These are phyloP conservation scores for Enteromius unitaeniatus DNA, from an alignment of 2,797 vertebrate genomes.

Conservation along the genomic window DNA sequence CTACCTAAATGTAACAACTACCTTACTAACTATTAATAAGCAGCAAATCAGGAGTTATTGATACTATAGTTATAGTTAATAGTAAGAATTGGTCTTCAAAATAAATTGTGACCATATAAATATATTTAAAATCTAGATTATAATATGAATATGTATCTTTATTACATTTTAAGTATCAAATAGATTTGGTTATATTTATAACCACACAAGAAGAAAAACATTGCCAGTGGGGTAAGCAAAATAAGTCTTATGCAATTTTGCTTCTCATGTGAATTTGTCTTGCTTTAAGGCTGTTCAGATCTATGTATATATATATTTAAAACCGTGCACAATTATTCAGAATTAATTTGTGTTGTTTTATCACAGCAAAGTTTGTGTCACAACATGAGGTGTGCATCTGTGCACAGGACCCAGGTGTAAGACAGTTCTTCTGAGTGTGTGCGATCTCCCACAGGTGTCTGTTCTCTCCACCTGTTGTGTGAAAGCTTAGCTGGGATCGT, in stretches of 20 bases:
- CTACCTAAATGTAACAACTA: not conserved
- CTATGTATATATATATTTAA: not conserved
- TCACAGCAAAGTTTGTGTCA: slow-evolving; percentile 13
- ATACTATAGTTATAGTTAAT: not conserved
- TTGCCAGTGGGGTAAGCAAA: slow-evolving; percentile 35
- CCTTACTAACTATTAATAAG: not conserved
- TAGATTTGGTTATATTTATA: not conserved
- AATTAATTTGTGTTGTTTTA: not conserved
- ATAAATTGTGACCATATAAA: not conserved
- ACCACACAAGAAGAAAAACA: slow-evolving; percentile 7
- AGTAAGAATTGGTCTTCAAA: not conserved
- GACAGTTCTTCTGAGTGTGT: slow-evolving; percentile 17
- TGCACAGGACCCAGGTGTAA: slow-evolving; percentile 41
- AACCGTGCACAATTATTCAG: not conserved
- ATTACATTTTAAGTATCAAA: not conserved
- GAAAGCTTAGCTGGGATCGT: slow-evolving; percentile 37
- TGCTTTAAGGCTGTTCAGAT: slow-evolving; percentile 16
- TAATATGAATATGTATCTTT: not conserved
- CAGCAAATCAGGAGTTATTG: not conserved
- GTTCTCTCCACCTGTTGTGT: slow-evolving; percentile 72
- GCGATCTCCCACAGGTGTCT: slow-evolving; percentile 73
- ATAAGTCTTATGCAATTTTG: slow-evolving; percentile 28
- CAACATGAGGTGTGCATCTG: slow-evolving; percentile 52
- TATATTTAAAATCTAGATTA: not conserved
- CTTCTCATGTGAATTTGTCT: slow-evolving; percentile 56